Conservation (phyloP, 1,140 invertebrate species). For the Metopolophium dirhodum region DNA sequence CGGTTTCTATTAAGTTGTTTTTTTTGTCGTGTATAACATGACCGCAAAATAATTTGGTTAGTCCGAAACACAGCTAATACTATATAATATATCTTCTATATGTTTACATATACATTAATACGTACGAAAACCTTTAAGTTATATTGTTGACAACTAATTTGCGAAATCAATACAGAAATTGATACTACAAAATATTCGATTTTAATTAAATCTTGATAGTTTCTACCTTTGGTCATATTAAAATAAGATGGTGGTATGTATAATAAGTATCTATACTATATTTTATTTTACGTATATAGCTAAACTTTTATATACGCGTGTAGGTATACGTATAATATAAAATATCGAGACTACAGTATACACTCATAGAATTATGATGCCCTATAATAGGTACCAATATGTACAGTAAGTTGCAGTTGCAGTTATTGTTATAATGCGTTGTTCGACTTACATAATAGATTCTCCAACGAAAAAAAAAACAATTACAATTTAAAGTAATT, state of each 20-base stretch:
- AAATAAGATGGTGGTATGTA: neutral
- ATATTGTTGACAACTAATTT: neutral
- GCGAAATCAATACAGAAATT: constrained; percentile 33
- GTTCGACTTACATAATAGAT: constrained; percentile 44
- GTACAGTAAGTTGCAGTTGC: neutral
- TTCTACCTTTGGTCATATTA: neutral
- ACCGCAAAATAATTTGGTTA: constrained; percentile 31
- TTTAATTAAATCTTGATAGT: neutral
- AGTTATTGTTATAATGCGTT: constrained; percentile 8
- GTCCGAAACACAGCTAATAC: neutral
- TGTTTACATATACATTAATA: neutral
- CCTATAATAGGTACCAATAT: neutral
- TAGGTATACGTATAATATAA: neutral
- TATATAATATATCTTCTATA: neutral
- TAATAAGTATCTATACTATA: neutral
- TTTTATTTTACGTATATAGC: neutral
- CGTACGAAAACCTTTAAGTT: constrained; percentile 19
- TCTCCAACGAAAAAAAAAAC: constrained; percentile 21
- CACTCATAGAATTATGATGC: neutral
- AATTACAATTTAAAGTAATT: constrained; percentile 56
- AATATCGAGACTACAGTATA: neutral
- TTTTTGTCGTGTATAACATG: neutral
- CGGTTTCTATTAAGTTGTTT: constrained; percentile 4
- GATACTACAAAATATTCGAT: neutral
- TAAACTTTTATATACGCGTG: neutral